These are phyloP conservation scores for Anguilla japonica DNA, from an alignment of 2,113 vertebrate species.

Conservation along the genomic window DNA sequence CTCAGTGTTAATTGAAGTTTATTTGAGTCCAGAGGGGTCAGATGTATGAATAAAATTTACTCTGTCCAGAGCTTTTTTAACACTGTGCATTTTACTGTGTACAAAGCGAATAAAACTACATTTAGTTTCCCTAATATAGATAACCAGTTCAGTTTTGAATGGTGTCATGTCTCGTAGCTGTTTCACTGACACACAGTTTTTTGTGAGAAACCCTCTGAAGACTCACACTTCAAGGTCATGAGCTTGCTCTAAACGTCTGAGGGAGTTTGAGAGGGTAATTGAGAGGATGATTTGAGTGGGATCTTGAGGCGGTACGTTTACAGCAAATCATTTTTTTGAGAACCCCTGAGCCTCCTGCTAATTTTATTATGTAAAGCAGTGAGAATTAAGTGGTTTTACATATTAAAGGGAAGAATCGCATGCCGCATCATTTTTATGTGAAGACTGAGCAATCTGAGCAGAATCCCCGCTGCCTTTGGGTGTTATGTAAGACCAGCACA, in stretches of 20 bases:
- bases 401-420: background rate
- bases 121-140: background rate
- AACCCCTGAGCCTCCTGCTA: too few relatives aligned
- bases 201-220: background rate
- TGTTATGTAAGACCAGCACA: background rate
- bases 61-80: too few relatives aligned
- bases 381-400: background rate
- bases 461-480: background rate
- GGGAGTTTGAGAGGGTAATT: too few relatives aligned
- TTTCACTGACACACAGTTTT: background rate
- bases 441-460: background rate
- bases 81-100: too few relatives aligned
- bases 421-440: background rate
- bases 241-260: too few relatives aligned
- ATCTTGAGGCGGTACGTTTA: too few relatives aligned
- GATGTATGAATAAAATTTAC: too few relatives aligned
- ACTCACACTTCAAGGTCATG: background rate
- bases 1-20: too few relatives aligned
- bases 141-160: background rate
- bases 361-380: background rate
- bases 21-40: too few relatives aligned
- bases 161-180: background rate
- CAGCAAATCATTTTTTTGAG: too few relatives aligned
- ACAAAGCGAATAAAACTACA: too few relatives aligned
- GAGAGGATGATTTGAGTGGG: too few relatives aligned